Percentiles rank a stretch among this genome's conserved stretches.
Evolutionary conservation across 2,797 vertebrate species (phyloP).

Genomic region (Otolemur crassicaudatus): DNA sequence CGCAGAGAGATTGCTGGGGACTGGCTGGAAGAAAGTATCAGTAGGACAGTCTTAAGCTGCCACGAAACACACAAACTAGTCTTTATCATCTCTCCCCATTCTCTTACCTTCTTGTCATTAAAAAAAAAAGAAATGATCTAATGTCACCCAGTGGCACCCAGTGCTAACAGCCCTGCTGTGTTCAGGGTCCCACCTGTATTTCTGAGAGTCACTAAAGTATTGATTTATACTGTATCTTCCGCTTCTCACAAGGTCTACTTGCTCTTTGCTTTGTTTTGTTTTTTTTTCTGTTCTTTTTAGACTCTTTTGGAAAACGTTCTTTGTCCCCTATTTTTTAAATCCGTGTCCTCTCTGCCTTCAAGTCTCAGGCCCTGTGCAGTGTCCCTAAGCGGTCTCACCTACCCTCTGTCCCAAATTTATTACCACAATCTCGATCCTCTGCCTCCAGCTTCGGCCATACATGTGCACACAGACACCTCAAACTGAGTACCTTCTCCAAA

Average conservation of each 20-base stretch:
- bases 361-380: neutral
- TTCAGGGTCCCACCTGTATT: no score
- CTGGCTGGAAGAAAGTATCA: neutral
- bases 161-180: neutral
- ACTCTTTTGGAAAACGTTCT: neutral
- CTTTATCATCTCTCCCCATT: neutral
- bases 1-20: neutral
- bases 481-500: neutral
- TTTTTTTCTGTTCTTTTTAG: neutral
- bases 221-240: neutral
- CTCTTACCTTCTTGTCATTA: neutral
- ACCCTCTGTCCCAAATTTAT: neutral
- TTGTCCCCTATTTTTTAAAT: neutral
- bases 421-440: neutral
- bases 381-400: neutral
- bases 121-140: neutral
- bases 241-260: neutral
- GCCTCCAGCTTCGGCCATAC: neutral
- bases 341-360: neutral
- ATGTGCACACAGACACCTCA: neutral
- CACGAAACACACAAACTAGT: neutral
- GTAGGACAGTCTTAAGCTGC: neutral
- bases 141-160: no score
- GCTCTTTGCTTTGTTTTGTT: neutral
- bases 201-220: neutral